phyloP scores from a whole-genome alignment of 1,140 invertebrate species.

The Rhagoletis zephyria region DNA sequence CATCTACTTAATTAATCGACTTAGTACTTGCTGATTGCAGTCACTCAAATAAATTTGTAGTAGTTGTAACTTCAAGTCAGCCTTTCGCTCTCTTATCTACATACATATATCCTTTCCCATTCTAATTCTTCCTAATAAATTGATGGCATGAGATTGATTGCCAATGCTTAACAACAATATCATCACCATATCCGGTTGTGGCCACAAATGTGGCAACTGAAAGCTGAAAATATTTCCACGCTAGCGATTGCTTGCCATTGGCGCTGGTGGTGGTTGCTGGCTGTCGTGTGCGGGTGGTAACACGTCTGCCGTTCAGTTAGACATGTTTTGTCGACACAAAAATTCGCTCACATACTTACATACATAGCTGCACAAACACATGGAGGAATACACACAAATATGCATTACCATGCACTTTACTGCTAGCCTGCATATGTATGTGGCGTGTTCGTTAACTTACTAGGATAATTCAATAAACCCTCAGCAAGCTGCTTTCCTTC shows the following conservation, averaged over 20 bases:
- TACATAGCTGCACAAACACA: neutral
- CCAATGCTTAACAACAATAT: neutral
- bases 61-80: neutral
- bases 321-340: neutral
- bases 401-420: neutral
- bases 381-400: neutral
- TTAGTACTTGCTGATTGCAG: too few relatives aligned
- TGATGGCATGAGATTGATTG: slow-evolving; percentile 20
- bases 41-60: too few relatives aligned
- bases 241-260: neutral
- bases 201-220: slow-evolving; percentile 17
- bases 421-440: neutral
- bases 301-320: neutral
- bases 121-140: neutral
- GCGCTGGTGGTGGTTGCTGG: too few relatives aligned
- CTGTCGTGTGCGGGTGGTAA: neutral
- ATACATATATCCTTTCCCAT: neutral
- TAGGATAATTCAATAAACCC: slow-evolving; percentile 2
- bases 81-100: neutral
- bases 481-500: neutral
- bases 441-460: neutral
- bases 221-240: neutral
- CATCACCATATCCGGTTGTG: neutral
- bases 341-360: neutral
- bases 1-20: too few relatives aligned